These are phyloP conservation scores for Oryzias dopingdopingensis DNA, from an alignment of 2,797 vertebrate genomes.

Conservation along the genomic window DNA sequence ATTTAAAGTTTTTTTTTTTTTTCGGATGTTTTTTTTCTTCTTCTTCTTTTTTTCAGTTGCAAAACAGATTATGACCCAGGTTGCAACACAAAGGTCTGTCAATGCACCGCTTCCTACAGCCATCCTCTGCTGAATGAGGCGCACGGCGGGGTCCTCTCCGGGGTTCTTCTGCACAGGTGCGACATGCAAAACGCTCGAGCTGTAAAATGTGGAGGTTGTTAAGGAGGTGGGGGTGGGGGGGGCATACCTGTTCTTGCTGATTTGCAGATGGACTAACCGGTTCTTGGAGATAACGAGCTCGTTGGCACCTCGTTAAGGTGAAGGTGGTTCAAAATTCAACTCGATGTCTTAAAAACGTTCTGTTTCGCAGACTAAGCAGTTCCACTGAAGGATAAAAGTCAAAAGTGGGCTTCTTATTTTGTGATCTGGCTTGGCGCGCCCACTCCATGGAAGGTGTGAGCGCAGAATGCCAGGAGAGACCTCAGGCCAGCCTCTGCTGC, in stretches of 20 bases:
- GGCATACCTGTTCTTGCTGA: slow-evolving; percentile 63
- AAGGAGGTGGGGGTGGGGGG: not conserved
- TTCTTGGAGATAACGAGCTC: slow-evolving; percentile 18
- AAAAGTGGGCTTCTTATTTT: slow-evolving; percentile 9
- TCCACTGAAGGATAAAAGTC: not conserved
- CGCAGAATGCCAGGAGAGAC: slow-evolving; percentile 46
- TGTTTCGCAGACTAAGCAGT: too few relatives aligned
- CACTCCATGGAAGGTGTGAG: slow-evolving; percentile 45
- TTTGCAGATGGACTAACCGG: slow-evolving; percentile 25
- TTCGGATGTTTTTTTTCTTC: slow-evolving; percentile 51
- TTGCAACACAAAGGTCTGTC: slow-evolving; percentile 75
- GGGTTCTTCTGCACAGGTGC: slow-evolving; percentile 73
- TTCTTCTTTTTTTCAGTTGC: slow-evolving; percentile 77
- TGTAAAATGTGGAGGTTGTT: slow-evolving; percentile 43
- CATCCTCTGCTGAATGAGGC: slow-evolving; percentile 66
- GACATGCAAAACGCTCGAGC: slow-evolving; percentile 60
- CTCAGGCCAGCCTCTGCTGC: slow-evolving; percentile 71
- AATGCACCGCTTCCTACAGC: slow-evolving; percentile 80
- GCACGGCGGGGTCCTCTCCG: slow-evolving; percentile 60
- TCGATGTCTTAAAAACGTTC: too few relatives aligned
- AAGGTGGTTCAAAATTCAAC: too few relatives aligned
- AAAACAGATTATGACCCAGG: slow-evolving; percentile 82
- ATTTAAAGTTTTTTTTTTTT: slow-evolving; percentile 68
- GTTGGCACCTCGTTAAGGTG: slow-evolving; percentile 29
- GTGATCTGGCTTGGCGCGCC: not conserved